These are phyloP conservation scores for Drosophila kanapiae DNA, from an alignment of 1,140 invertebrate species.

Conservation along the genomic window DNA sequence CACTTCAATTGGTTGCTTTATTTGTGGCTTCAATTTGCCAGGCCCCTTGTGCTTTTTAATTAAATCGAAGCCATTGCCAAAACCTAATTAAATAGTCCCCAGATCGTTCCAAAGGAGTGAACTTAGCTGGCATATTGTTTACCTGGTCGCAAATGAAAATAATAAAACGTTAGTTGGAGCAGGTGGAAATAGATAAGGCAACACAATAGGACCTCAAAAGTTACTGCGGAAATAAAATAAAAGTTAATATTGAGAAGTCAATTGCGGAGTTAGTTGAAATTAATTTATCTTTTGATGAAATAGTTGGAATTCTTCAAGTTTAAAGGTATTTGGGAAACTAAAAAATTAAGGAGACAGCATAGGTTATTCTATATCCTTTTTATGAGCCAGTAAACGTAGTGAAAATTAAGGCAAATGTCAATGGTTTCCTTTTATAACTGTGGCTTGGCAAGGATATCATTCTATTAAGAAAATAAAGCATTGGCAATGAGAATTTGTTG, in stretches of 20 bases:
- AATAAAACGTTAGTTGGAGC: constrained; percentile 37
- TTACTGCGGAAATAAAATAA: constrained; percentile 18
- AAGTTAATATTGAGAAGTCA: constrained; percentile 2
- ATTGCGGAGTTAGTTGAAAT: not conserved
- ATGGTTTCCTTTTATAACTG: not conserved
- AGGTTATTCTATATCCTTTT: not conserved
- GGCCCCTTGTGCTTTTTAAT: constrained; percentile 68
- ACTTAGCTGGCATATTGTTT: constrained; percentile 48
- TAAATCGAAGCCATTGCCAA: constrained; percentile 54
- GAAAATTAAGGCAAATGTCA: not conserved
- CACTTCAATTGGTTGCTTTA: constrained; percentile 79
- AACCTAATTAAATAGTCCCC: constrained; percentile 50
- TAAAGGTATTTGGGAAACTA: not conserved
- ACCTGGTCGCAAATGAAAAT: constrained; percentile 15
- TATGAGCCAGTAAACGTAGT: not conserved
- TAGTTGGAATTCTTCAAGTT: not conserved
- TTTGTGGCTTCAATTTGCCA: constrained; percentile 73
- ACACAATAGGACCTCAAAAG: not conserved
- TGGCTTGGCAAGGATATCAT: not conserved
- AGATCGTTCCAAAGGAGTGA: constrained; percentile 26
- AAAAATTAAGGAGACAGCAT: not conserved
- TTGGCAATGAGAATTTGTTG: not conserved
- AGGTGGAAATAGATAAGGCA: constrained; percentile 38
- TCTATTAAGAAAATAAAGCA: not conserved
- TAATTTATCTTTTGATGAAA: not conserved